phyloP scores from a whole-genome alignment of 1,140 invertebrate species.

The Aphelenchoides fujianensis region DNA sequence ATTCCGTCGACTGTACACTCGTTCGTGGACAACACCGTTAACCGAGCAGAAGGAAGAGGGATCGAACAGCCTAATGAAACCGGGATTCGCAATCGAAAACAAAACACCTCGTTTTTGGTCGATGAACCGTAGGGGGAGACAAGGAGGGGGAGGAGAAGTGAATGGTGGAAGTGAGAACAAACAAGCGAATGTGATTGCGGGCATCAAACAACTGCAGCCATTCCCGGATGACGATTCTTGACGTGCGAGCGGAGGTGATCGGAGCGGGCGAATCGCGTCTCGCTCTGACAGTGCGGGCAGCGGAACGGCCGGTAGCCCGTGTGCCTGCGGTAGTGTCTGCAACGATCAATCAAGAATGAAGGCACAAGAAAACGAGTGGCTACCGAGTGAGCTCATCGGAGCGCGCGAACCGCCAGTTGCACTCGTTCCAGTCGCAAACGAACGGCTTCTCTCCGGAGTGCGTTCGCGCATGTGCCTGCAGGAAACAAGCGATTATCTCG shows the following conservation, averaged over 20 bases:
- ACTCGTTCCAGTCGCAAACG: conserved; percentile 78
- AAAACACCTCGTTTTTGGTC: too few relatives aligned
- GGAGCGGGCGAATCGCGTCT: conserved; percentile 76
- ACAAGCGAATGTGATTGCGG: too few relatives aligned
- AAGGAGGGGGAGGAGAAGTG: too few relatives aligned
- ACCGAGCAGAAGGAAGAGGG: not conserved
- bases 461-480: conserved; percentile 69
- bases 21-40: too few relatives aligned
- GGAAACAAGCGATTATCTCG: too few relatives aligned
- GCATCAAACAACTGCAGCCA: not conserved
- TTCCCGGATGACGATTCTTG: conserved; percentile 67
- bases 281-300: conserved; percentile 72
- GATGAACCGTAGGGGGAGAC: too few relatives aligned
- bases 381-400: conserved; percentile 77
- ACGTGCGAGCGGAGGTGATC: conserved; percentile 88
- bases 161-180: too few relatives aligned
- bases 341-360: not conserved
- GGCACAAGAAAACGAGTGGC: not conserved
- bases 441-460: conserved; percentile 73
- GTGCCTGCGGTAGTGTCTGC: conserved; percentile 68
- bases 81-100: not conserved
- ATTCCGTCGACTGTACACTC: too few relatives aligned
- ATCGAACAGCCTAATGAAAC: not conserved
- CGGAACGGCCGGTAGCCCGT: conserved; percentile 70
- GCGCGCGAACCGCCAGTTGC: conserved; percentile 78